These are phyloP conservation scores for Drosophila sturtevanti DNA, from an alignment of 1,140 invertebrate genomes.

Conservation along the genomic window DNA sequence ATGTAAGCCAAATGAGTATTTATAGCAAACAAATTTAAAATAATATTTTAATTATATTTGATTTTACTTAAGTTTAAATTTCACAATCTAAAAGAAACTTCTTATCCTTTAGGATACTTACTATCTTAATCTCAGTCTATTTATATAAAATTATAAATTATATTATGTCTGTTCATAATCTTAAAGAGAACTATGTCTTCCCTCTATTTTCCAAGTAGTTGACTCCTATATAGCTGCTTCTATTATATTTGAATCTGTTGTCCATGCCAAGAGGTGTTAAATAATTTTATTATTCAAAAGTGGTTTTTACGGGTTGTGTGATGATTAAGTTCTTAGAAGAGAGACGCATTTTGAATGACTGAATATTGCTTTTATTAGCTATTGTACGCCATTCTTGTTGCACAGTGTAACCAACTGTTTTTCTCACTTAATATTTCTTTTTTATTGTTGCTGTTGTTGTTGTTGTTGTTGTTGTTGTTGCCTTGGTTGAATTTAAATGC, in stretches of 20 bases:
- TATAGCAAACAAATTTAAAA: no score
- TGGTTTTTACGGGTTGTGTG: no score
- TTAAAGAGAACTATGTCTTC: not conserved
- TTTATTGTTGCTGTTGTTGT: not conserved
- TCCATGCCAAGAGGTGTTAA: no score
- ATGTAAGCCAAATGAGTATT: no score
- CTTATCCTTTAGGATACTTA: no score
- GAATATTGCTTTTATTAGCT: not conserved
- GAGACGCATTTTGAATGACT: not conserved
- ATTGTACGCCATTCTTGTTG: not conserved
- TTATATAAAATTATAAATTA: no score
- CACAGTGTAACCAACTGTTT: slow-evolving; percentile 21
- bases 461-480: not conserved
- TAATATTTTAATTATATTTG: no score
- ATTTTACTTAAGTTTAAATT: no score
- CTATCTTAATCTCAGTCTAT: no score
- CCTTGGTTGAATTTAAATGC: slow-evolving; percentile 52
- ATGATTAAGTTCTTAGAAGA: no score
- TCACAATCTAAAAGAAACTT: no score
- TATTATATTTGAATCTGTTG: not conserved
- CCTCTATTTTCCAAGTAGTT: not conserved
- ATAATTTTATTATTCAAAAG: no score
- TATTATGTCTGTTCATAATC: not conserved
- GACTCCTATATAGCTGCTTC: not conserved
- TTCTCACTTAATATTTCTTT: not conserved